Evolutionary conservation across 2,113 vertebrate genomes (phyloP), one percentile per base, ranked within the genome.

Genomic region (Cettia cetti): DNA sequence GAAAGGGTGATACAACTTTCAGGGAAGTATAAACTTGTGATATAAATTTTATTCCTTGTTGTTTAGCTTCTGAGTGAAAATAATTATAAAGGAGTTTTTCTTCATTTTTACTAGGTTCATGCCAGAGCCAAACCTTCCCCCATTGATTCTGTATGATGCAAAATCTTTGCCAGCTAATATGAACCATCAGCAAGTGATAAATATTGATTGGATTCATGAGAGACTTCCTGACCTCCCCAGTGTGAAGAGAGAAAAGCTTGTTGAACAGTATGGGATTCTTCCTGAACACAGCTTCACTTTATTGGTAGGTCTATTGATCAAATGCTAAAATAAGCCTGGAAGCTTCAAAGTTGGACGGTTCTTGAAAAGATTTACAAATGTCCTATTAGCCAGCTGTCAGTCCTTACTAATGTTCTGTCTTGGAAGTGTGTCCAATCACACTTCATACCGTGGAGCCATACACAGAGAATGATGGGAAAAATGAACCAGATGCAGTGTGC

Each of bases 71-170:
- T 39, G 63, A 83, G 28, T 69, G 40, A 45, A 92, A 91, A 69
- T 50, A 89, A 68, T 80, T 37, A 15, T 56, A 76, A 76, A 80
- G 42, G 18, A 15, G n/a, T 69, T 69, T 84, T 45, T 87, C 26
- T 90, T 79, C n/a, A 60, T 86, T 96, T 88, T 83, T 28, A 50
- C 79, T 79, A 99, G 99, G 96, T 99, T 99, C 63, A 99, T 99
- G 99, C 99, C 99, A 3, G 99, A 99, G 94, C 99, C 99, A 92
- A 99, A 99, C 97, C 98, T 99, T 94, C 99, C 99, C n/a, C 99
- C 99, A 49, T 95, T 99, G 96, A 97, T 98, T 64, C 98, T 99
- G 59, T 99, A 99, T 1, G 98, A 99, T 76, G 57, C 97, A 16
- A 90, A 96, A 26, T 97, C 97, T 52, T 97, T 98, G 83, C 98